A percentile compares a stretch with the other conserved stretches of the same genome.
Conservation (phyloP, 2,888 invertebrate species). For the Zaprionus lineosus region DNA sequence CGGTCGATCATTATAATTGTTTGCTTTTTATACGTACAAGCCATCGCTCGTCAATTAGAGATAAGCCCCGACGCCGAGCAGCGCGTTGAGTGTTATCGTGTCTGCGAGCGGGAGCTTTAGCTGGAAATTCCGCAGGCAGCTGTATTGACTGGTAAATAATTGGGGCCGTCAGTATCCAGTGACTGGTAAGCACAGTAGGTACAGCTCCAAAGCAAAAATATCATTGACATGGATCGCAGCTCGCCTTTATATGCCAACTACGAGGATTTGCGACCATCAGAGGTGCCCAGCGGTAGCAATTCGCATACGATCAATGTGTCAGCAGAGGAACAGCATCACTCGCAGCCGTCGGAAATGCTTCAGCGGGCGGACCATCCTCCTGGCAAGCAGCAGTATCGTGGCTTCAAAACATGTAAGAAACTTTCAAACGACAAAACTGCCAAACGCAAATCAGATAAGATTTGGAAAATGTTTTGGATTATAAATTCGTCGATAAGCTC, state of each 20-base stretch:
- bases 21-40: not conserved
- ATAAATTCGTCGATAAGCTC: not conserved
- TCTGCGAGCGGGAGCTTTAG: conserved; percentile 16
- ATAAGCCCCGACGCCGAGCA: not conserved
- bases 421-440: not conserved
- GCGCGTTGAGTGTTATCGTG: conserved; percentile 11
- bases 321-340: conserved; percentile 6
- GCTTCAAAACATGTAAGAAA: conserved; percentile 62
- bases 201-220: not conserved
- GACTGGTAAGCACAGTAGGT: not conserved
- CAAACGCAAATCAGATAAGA: conserved; percentile 15
- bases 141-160: not conserved
- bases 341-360: conserved; percentile 15
- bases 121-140: not conserved
- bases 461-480: not conserved
- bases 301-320: conserved; percentile 39
- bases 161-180: conserved; percentile 2
- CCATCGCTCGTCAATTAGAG: not conserved
- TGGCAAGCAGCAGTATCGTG: conserved; percentile 56
- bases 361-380: not conserved
- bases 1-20: not conserved
- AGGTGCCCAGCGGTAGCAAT: conserved; percentile 38
- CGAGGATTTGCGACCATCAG: conserved; percentile 48
- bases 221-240: conserved; percentile 32
- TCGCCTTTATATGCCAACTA: conserved; percentile 58